Evolutionary conservation across 2,113 vertebrate species (phyloP).

Genomic region (Cyprinodon tularosa): DNA sequence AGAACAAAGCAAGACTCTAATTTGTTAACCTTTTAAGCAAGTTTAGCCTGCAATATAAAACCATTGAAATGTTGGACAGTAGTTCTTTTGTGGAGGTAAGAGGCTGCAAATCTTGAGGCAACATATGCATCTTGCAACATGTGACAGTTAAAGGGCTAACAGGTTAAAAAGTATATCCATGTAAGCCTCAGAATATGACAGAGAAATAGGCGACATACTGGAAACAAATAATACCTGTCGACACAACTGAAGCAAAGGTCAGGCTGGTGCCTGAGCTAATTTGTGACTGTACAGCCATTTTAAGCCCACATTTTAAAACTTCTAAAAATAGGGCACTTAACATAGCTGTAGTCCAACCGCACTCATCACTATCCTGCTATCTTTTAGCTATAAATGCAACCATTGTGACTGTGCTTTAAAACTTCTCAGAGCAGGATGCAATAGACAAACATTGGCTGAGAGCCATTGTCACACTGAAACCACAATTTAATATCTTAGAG

Average conservation of each 20-base stretch:
- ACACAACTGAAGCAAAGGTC: slow-evolving; percentile 25
- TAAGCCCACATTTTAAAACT: slow-evolving; percentile 10
- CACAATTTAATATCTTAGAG: no score
- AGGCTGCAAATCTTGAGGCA: no score
- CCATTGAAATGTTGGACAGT: no score
- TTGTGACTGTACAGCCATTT: not conserved
- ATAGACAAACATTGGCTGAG: not conserved
- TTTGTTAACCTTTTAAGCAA: not conserved
- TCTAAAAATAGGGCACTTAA: slow-evolving; percentile 20
- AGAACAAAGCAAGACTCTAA: not conserved
- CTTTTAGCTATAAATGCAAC: slow-evolving; percentile 3
- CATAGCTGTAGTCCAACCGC: slow-evolving; percentile 32
- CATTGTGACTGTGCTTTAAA: not conserved
- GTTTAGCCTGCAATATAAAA: no score
- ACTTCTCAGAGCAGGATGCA: not conserved
- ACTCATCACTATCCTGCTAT: slow-evolving; percentile 21
- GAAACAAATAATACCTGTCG: slow-evolving; percentile 24
- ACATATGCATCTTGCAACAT: no score
- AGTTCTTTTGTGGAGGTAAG: no score
- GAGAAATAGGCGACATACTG: slow-evolving; percentile 1
- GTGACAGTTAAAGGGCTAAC: not conserved
- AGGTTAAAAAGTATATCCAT: not conserved
- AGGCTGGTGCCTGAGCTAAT: not conserved
- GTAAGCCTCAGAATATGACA: slow-evolving; percentile 6
- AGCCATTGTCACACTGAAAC: not conserved